Evolutionary conservation across 2,797 vertebrate species (phyloP).

Genomic region (Sebastolobus altivelis): DNA sequence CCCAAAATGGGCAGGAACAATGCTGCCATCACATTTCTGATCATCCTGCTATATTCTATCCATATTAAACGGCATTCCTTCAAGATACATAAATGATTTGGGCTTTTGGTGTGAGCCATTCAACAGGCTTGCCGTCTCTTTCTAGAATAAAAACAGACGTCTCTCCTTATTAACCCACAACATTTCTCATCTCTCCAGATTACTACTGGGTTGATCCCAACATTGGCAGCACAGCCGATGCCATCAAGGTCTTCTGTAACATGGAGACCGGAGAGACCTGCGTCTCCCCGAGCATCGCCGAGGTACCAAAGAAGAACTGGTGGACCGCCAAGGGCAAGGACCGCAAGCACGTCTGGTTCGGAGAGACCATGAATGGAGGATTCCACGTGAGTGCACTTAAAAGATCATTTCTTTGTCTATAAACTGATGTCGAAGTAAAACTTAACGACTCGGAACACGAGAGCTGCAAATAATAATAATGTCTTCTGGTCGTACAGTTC

Average conservation of each 20-base stretch:
- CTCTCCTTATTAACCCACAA: background rate
- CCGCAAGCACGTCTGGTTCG: conserved; percentile 96
- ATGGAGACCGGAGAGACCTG: conserved; percentile 97
- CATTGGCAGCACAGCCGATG: conserved; percentile 93
- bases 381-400: conserved; percentile 90
- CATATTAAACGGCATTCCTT: background rate
- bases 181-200: conserved; percentile 77
- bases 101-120: background rate
- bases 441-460: background rate
- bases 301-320: conserved; percentile 96
- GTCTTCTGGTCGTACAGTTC: conserved; percentile 84
- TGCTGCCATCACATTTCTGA: background rate
- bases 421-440: background rate
- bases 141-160: background rate
- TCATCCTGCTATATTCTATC: background rate
- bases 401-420: too few species aligned
- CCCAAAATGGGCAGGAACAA: background rate
- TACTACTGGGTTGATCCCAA: conserved; percentile 99
- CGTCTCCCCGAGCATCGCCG: conserved; percentile 91
- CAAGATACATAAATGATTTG: background rate
- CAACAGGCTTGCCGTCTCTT: background rate
- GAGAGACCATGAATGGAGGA: conserved; percentile 94
- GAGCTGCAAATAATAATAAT: conserved; percentile 10
- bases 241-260: conserved; percentile 98
- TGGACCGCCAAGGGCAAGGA: conserved; percentile 95